Conservation (phyloP, 2,113 vertebrate species). For the Labeo rohita region DNA sequence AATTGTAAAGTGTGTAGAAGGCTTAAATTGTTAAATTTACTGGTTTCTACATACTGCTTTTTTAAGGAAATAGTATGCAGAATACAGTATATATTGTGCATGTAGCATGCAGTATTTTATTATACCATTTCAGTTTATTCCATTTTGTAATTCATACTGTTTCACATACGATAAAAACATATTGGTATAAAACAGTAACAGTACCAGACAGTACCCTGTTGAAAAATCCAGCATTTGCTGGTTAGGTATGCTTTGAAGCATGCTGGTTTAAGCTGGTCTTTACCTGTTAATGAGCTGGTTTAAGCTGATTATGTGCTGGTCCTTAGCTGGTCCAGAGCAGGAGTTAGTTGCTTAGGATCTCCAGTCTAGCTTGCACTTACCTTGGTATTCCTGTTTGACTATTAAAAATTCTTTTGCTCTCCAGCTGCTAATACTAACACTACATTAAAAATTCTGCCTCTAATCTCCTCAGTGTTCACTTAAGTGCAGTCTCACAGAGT, state of each 20-base stretch:
- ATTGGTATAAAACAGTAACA: not conserved
- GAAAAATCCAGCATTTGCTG: no score
- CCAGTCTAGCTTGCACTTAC: not conserved
- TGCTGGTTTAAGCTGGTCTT: no score
- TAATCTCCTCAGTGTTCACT: slow-evolving; percentile 24
- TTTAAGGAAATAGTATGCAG: not conserved
- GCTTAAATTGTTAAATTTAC: not conserved
- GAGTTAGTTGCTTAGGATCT: not conserved
- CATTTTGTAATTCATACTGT: not conserved
- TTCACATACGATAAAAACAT: not conserved
- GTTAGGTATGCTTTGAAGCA: no score
- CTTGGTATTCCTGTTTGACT: not conserved
- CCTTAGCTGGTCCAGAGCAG: no score
- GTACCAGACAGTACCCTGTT: no score
- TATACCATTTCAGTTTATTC: not conserved
- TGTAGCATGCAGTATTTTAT: not conserved
- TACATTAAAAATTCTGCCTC: not conserved
- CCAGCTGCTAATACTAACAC: not conserved
- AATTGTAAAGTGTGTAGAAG: no score
- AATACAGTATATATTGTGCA: not conserved
- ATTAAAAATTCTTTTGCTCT: not conserved
- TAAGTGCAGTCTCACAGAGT: slow-evolving; percentile 38
- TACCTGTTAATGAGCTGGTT: no score
- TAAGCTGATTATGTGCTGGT: no score
- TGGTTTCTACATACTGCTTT: not conserved